Evolutionary conservation across 2,888 invertebrate species (phyloP), one percentile per base, ranked within the genome.

Genomic region (Cryptocephalus moraei): DNA sequence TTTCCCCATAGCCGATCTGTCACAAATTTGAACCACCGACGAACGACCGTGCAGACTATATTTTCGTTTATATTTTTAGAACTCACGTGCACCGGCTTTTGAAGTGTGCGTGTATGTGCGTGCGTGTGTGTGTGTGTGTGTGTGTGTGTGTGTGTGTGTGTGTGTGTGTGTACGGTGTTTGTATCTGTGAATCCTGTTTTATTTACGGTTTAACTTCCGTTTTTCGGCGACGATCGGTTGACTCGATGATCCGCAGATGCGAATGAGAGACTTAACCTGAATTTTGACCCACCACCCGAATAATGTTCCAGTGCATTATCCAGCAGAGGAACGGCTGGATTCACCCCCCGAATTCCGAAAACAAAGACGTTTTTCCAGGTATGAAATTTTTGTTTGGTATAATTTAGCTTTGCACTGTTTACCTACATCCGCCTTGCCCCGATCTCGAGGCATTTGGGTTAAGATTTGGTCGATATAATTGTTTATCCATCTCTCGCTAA

Each of bases 301-400:
- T 63, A 66, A 86, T 86, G 86, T 86, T 86, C 73, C 86, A 86
- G 76, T 87, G 86, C 71, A 86, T 86, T 64, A 85, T 85, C 67
- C 86, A 85, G 74, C 86, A 84, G 73, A 79, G 80, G 64, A 81
- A 81, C 68, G 84, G 84, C 67, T 85, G 85, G 84, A 80, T 80
- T 64, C 78, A 80, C 70, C 79, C 80, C 54, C 76, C 78, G 64
- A 80, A 78, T 65, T 81, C 83, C 55, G 82, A 85, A 69, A 78
- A 80, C 67, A 79, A 79, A 68, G 81, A 82, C 68, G 82, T 82
- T 32, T 83, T 82, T 71, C 83, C 84, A 80, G 85, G 85, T 86
- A 36, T n/a, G 43, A 14, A 13, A 36, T 36, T 36, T 36, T 22
- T n/a, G n/a, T n/a, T 22, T 22, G 22, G 22, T 22, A 22, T 22